A percentile compares a stretch with the other conserved stretches of the same genome.
Evolutionary conservation across 2,888 invertebrate genomes (phyloP).

Genomic region (Hydriomena furcata): DNA sequence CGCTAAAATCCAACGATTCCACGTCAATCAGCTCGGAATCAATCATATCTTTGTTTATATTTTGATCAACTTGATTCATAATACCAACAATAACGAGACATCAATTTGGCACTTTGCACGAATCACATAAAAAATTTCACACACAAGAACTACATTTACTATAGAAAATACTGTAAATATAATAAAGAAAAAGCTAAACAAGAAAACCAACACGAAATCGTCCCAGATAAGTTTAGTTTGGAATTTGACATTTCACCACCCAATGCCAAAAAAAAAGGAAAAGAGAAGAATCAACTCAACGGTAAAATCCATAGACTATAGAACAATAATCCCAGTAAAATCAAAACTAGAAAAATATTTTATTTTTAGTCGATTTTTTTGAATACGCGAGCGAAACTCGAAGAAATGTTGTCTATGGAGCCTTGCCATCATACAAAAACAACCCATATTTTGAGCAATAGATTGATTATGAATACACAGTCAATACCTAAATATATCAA

Average conservation of each 20-base stretch:
- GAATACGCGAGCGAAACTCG: too few species aligned
- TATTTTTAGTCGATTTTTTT: constrained; percentile 8
- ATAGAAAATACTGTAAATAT: constrained; percentile 65
- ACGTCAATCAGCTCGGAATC: constrained; percentile 83
- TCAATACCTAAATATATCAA: too few species aligned
- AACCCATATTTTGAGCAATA: too few species aligned
- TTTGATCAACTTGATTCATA: constrained; percentile 79
- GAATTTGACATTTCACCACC: constrained; percentile 71
- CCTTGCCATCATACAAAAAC: too few species aligned
- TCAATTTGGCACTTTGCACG: constrained; percentile 78
- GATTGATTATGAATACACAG: too few species aligned
- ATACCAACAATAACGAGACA: constrained; percentile 67
- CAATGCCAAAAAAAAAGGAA: constrained; percentile 55
- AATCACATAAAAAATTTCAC: constrained; percentile 67
- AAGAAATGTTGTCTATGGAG: too few species aligned
- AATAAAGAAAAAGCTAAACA: constrained; percentile 63
- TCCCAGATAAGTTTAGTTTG: constrained; percentile 73
- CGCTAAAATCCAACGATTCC: constrained; percentile 79
- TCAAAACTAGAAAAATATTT: background rate
- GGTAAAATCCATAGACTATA: constrained; percentile 54
- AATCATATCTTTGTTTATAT: constrained; percentile 83
- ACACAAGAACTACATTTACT: constrained; percentile 68
- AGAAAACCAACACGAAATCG: constrained; percentile 70
- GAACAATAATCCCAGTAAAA: too few species aligned
- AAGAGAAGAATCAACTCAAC: constrained; percentile 53